Evolutionary conservation across 2,797 vertebrate genomes (phyloP).

Genomic region (Melanogrammus aeglefinus): DNA sequence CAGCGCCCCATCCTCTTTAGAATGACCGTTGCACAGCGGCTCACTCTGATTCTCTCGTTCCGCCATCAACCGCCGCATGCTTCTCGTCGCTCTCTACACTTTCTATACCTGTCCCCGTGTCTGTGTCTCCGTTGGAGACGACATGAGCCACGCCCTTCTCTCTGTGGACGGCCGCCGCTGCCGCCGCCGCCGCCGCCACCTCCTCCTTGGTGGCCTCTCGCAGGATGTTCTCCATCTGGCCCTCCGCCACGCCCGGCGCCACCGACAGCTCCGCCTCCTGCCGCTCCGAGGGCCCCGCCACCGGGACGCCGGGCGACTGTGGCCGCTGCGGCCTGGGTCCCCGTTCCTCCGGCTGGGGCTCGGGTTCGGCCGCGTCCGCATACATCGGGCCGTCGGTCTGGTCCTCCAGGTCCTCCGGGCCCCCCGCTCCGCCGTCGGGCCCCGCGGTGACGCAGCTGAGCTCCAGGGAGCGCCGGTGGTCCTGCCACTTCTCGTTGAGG

Average conservation of each 20-base stretch:
- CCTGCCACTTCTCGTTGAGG: constrained; percentile 97
- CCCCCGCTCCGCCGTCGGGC: constrained; percentile 58
- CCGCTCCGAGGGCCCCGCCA: constrained; percentile 31
- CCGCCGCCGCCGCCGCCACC: constrained; percentile 59
- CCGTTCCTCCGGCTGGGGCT: constrained; percentile 33
- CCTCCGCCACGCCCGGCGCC: constrained; percentile 84
- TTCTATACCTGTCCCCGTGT: constrained; percentile 28
- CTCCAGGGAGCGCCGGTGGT: constrained; percentile 92
- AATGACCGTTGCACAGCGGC: constrained; percentile 41
- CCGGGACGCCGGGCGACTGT: neutral
- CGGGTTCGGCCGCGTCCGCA: constrained; percentile 43
- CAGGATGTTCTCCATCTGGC: constrained; percentile 95
- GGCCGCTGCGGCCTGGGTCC: constrained; percentile 3
- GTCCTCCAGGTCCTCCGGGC: constrained; percentile 53
- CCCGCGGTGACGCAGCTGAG: constrained; percentile 80
- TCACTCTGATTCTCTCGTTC: constrained; percentile 33
- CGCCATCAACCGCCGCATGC: constrained; percentile 17
- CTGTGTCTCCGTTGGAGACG: constrained; percentile 45
- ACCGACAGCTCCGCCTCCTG: constrained; percentile 83
- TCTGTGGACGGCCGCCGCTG: constrained; percentile 20
- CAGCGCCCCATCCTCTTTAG: constrained; percentile 33
- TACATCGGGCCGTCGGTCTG: constrained; percentile 51
- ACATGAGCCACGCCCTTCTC: constrained; percentile 21
- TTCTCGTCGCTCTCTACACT: constrained; percentile 28
- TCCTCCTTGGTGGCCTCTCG: constrained; percentile 88